Conservation (phyloP, 2,797 vertebrate species). For the Coracias cyanogaster region DNA sequence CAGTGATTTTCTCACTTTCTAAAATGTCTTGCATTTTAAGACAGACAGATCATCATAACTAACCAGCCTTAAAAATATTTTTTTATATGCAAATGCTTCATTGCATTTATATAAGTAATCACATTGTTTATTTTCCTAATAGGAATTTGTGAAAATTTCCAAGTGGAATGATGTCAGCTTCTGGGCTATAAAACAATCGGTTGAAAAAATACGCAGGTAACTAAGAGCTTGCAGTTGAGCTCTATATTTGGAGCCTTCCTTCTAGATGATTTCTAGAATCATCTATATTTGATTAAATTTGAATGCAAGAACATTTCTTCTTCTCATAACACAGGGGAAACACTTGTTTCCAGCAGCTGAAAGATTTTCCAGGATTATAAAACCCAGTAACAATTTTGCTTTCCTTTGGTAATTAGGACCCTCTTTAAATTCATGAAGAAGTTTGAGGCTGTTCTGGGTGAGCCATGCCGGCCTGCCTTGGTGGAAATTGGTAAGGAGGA, state of each 20-base stretch:
- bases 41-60: fast-evolving
- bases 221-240: not conserved
- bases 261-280: not conserved
- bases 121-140: not conserved
- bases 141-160: conserved; percentile 98
- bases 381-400: not conserved
- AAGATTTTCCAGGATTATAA: not conserved
- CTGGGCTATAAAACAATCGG: conserved; percentile 97
- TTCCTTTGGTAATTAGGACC: conserved; percentile 81
- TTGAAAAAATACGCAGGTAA: conserved; percentile 97
- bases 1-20: not conserved
- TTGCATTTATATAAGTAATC: not conserved
- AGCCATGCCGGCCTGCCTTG: conserved; percentile 84
- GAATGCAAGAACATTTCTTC: not conserved
- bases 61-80: not conserved
- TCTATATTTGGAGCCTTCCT: not conserved
- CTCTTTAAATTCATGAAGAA: conserved; percentile 97
- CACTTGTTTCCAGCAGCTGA: not conserved
- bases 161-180: conserved; percentile 99
- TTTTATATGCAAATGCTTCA: not conserved
- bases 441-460: conserved; percentile 86
- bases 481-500: conserved; percentile 84
- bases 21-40: not conserved
- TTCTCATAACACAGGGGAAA: not conserved
- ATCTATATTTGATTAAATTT: not conserved